Conservation (phyloP, 2,113 vertebrate species). For the Perca fluviatilis region DNA sequence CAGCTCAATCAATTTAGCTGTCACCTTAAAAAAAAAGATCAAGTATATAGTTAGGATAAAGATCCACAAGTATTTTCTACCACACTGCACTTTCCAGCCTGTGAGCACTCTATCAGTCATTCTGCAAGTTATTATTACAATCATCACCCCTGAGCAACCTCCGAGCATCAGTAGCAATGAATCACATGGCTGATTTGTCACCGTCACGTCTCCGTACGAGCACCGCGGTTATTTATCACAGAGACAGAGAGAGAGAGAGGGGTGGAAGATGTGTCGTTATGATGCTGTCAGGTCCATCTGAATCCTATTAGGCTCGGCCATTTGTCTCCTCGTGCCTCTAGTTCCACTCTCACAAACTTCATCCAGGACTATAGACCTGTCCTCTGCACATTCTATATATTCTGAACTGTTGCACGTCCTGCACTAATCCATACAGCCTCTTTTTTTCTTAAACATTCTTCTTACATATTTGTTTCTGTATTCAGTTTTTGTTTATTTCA, state of each 20-base stretch:
- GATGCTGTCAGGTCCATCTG: slow-evolving; percentile 50
- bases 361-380: background rate
- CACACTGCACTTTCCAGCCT: background rate
- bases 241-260: background rate
- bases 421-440: too few species aligned
- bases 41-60: slow-evolving; percentile 6
- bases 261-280: slow-evolving; percentile 12
- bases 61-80: slow-evolving; percentile 11
- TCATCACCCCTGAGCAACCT: slow-evolving; percentile 46
- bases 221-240: slow-evolving; percentile 15
- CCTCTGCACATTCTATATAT: too few species aligned
- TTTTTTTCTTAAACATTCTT: too few species aligned
- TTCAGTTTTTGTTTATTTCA: too few species aligned
- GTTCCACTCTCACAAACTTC: slow-evolving; percentile 18
- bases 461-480: too few species aligned
- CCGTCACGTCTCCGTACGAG: slow-evolving; percentile 15
- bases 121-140: slow-evolving; percentile 44
- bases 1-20: slow-evolving; percentile 6
- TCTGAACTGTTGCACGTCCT: too few species aligned
- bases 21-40: background rate
- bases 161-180: slow-evolving; percentile 39
- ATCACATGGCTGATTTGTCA: slow-evolving; percentile 59
- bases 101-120: slow-evolving; percentile 38
- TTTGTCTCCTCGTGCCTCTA: background rate
- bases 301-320: slow-evolving; percentile 42